phyloP scores from a whole-genome alignment of 2,113 vertebrate genomes.

The Campylorhamphus procurvoides region DNA sequence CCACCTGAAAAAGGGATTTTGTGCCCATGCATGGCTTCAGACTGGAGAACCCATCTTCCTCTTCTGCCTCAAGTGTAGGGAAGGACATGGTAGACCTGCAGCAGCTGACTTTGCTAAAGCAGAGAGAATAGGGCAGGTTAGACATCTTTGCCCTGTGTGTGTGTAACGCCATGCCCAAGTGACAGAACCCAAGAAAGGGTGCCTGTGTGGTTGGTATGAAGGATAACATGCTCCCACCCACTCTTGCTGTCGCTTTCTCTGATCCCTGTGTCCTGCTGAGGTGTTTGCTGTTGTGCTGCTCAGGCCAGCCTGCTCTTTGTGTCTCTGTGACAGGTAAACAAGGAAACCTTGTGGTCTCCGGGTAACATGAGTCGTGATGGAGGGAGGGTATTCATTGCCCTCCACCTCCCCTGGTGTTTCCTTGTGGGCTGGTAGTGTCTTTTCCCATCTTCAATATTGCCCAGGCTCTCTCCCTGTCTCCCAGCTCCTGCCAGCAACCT shows the following conservation, averaged over 20 bases:
- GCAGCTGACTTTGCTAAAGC: neutral
- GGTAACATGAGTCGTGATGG: neutral
- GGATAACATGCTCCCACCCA: neutral
- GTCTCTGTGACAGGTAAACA: neutral
- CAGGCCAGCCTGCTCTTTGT: neutral
- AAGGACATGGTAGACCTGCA: neutral
- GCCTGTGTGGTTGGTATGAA: neutral
- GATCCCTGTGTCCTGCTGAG: conserved; percentile 7
- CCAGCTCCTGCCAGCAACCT: neutral
- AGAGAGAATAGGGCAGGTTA: neutral
- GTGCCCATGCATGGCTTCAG: neutral
- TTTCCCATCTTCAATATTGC: neutral
- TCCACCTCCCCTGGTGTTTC: neutral
- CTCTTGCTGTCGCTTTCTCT: neutral
- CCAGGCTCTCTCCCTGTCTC: neutral
- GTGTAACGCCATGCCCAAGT: neutral
- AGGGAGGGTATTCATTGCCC: neutral
- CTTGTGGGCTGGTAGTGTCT: neutral
- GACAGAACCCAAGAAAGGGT: neutral
- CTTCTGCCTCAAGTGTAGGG: neutral
- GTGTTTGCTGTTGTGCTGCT: neutral
- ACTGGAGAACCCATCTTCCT: neutral
- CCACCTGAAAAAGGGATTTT: neutral
- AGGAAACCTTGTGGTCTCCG: neutral
- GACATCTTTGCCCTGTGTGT: neutral